Conservation (phyloP, 2,797 vertebrate species). For the Takifugu ocellatus region DNA sequence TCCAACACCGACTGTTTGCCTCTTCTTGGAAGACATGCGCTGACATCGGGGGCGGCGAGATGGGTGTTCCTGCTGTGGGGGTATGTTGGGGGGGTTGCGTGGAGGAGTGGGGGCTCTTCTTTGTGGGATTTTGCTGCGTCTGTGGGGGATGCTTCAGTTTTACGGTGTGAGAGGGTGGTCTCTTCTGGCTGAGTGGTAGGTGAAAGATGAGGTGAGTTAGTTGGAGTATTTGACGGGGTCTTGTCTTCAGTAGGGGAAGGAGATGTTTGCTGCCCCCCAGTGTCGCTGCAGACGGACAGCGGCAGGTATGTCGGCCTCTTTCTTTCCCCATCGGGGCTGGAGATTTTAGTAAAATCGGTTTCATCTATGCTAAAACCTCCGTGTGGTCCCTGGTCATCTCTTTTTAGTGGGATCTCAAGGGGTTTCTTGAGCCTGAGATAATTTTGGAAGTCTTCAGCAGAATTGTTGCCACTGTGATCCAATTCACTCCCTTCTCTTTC, state of each 20-base stretch:
- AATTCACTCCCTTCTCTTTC: conserved; percentile 6
- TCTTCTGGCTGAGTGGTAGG: conserved; percentile 2
- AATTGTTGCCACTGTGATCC: not conserved
- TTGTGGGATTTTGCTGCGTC: not conserved
- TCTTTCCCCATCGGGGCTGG: conserved; percentile 19
- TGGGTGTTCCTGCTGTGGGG: conserved; percentile 18
- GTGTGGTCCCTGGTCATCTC: not conserved
- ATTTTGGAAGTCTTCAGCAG: conserved; percentile 17
- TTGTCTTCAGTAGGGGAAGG: conserved; percentile 47
- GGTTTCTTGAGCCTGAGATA: conserved; percentile 28
- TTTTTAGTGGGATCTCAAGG: conserved; percentile 31
- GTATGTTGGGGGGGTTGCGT: not conserved
- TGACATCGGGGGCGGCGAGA: conserved; percentile 21
- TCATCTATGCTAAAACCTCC: conserved; percentile 46
- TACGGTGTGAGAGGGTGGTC: not conserved
- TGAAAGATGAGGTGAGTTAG: conserved; percentile 28
- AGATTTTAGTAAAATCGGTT: conserved; percentile 51
- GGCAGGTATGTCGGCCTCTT: not conserved
- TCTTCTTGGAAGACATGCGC: conserved; percentile 6
- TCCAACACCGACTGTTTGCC: conserved; percentile 28
- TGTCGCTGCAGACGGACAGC: conserved; percentile 7
- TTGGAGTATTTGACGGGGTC: conserved; percentile 64
- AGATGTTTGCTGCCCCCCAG: conserved; percentile 9
- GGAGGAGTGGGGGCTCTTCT: not conserved
- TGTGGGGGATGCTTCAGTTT: not conserved